phyloP scores from a whole-genome alignment of 2,888 invertebrate species.

The Nephrotoma appendiculata region DNA sequence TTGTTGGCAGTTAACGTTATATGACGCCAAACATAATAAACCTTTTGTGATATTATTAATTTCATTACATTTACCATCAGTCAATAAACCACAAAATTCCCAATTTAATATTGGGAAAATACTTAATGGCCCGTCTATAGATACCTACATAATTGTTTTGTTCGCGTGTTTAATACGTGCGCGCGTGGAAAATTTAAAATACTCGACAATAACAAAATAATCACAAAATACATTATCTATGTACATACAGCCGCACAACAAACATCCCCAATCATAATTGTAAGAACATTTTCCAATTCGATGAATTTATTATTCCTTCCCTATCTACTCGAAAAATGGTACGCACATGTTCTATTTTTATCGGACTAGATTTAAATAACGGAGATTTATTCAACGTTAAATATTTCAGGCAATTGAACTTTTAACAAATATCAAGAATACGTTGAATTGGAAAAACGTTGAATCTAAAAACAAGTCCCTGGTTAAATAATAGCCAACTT shows the following conservation, averaged over 20 bases:
- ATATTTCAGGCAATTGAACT: no score
- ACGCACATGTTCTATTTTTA: no score
- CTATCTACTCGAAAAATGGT: not conserved
- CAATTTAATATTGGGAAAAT: not conserved
- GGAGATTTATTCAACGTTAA: no score
- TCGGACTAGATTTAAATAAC: no score
- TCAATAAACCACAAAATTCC: not conserved
- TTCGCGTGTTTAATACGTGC: no score
- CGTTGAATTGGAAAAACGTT: no score
- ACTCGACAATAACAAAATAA: not conserved
- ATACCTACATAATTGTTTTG: not conserved
- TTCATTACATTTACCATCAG: not conserved
- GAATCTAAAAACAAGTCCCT: no score
- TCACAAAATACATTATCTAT: not conserved
- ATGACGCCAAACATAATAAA: not conserved
- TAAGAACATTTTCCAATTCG: not conserved
- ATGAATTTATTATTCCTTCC: not conserved
- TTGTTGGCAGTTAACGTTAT: not conserved
- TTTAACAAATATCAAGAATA: no score
- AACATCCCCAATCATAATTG: not conserved
- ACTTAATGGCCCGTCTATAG: not conserved
- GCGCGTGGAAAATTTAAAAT: no score
- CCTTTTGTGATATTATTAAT: not conserved
- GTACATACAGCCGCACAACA: not conserved
- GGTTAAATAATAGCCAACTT: no score